Evolutionary conservation across 2,888 invertebrate species (phyloP).

Genomic region (Drepanosiphum platanoidis): DNA sequence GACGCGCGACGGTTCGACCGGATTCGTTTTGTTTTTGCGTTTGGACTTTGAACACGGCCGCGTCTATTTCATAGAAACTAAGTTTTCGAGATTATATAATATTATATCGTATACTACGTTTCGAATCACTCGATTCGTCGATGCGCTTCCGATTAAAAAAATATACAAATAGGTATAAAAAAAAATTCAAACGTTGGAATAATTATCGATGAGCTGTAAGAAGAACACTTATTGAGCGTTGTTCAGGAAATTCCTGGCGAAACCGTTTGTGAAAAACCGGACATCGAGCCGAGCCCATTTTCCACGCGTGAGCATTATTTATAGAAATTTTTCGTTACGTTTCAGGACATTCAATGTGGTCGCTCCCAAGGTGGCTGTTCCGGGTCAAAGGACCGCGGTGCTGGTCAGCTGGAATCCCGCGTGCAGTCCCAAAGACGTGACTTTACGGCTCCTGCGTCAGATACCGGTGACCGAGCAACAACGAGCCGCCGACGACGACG

Average conservation of each 20-base stretch:
- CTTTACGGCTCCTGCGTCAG: slow-evolving; percentile 49
- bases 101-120: too few relatives aligned
- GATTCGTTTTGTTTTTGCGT: too few relatives aligned
- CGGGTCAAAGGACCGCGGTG: slow-evolving; percentile 75
- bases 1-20: too few relatives aligned
- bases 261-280: background rate
- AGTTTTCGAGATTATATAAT: too few relatives aligned
- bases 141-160: too few relatives aligned
- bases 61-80: too few relatives aligned
- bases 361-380: slow-evolving; percentile 75
- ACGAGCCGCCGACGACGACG: slow-evolving; percentile 49
- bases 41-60: too few relatives aligned
- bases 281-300: background rate
- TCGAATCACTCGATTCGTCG: too few relatives aligned
- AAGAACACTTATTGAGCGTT: background rate
- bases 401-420: slow-evolving; percentile 73
- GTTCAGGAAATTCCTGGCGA: background rate
- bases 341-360: slow-evolving; percentile 75
- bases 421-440: slow-evolving; percentile 51
- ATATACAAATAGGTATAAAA: too few relatives aligned
- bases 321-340: background rate
- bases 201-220: too few relatives aligned
- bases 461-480: slow-evolving; percentile 55
- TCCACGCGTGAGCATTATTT: background rate
- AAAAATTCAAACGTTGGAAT: too few relatives aligned